Evolutionary conservation across 1,140 invertebrate genomes (phyloP).

Genomic region (Ostrea denselamellosa): DNA sequence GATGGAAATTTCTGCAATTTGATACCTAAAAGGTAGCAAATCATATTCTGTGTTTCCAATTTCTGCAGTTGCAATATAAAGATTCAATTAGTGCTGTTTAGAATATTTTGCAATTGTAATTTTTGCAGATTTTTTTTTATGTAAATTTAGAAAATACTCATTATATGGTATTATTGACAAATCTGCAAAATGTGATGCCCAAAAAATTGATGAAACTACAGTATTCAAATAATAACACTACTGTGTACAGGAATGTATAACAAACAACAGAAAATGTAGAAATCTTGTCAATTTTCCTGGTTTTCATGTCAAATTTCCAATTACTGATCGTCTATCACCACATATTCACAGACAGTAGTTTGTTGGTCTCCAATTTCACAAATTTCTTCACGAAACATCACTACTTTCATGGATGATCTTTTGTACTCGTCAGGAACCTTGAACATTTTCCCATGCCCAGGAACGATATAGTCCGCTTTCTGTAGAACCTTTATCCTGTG

Average conservation of each 20-base stretch:
- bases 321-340: background rate
- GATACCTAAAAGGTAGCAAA: too few relatives aligned
- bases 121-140: too few relatives aligned
- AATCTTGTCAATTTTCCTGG: background rate
- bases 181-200: too few relatives aligned
- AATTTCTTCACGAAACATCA: slow-evolving; percentile 52
- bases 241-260: background rate
- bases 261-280: background rate
- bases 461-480: slow-evolving; percentile 89
- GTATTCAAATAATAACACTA: background rate
- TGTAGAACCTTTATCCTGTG: slow-evolving; percentile 86
- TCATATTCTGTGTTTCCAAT: too few relatives aligned
- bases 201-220: too few relatives aligned
- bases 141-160: too few relatives aligned
- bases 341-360: background rate
- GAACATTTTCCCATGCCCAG: slow-evolving; percentile 93
- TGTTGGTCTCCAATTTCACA: background rate
- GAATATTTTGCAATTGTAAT: too few relatives aligned
- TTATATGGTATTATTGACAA: too few relatives aligned
- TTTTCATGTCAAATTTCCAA: background rate
- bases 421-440: slow-evolving; percentile 66
- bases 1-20: too few relatives aligned
- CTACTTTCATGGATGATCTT: slow-evolving; percentile 51
- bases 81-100: too few relatives aligned
- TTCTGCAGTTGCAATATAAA: too few relatives aligned